Conservation (phyloP, 2,888 invertebrate species). For the Synanthedon andrenaeformis region DNA sequence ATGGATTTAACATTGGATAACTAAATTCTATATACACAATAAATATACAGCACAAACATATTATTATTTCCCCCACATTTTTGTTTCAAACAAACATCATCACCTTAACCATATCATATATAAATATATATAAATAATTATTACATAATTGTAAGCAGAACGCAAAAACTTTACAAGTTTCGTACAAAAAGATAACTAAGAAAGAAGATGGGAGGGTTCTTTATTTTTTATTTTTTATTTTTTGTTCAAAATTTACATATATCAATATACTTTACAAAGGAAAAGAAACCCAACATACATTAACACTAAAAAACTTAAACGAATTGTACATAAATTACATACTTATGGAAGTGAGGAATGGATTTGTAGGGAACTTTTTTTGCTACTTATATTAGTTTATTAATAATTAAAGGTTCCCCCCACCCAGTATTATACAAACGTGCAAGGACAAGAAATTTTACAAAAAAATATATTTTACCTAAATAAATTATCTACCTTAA, state of each 20-base stretch:
- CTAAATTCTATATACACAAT: constrained; percentile 64
- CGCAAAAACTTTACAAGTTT: constrained; percentile 49
- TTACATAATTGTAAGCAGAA: constrained; percentile 25
- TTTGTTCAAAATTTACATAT: constrained; percentile 65
- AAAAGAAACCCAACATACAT: constrained; percentile 31
- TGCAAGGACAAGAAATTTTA: too few species aligned
- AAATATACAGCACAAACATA: constrained; percentile 31
- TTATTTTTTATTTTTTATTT: constrained; percentile 13
- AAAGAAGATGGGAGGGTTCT: constrained; percentile 11
- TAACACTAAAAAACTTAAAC: constrained; percentile 34
- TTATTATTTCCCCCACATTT: constrained; percentile 13
- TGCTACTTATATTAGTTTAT: too few species aligned
- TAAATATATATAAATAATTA: constrained; percentile 4
- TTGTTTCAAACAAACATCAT: constrained; percentile 14
- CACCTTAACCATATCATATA: constrained; percentile 19
- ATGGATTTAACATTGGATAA: constrained; percentile 62
- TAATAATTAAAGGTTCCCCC: too few species aligned
- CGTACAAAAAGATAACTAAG: constrained; percentile 35
- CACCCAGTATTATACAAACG: too few species aligned
- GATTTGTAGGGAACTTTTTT: background rate
- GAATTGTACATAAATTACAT: constrained; percentile 5
- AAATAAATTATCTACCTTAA: too few species aligned
- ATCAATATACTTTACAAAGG: constrained; percentile 58
- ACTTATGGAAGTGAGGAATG: background rate
- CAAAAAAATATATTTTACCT: too few species aligned